Conservation (phyloP, 30 jellyfish, hydroid and myxozoan genomes). For the Mastigias papua region DNA sequence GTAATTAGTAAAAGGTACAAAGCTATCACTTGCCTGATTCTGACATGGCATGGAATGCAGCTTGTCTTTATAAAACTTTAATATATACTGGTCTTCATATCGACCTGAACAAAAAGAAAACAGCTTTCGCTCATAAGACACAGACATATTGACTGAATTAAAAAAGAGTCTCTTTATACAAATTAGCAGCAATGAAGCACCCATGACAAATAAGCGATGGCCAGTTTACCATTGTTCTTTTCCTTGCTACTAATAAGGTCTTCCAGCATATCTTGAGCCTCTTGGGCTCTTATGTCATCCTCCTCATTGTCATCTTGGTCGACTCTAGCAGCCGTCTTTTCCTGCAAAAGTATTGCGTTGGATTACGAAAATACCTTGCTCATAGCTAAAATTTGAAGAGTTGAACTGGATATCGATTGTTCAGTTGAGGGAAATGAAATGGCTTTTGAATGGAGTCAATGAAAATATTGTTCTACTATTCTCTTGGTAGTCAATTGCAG, state of each 20-base stretch:
- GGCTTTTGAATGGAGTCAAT: too few species aligned
- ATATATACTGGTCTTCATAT: constrained; percentile 85
- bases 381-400: too few species aligned
- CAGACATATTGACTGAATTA: neutral
- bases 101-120: constrained; percentile 74
- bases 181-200: neutral
- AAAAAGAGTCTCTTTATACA: neutral
- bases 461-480: too few species aligned
- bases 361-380: neutral
- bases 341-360: constrained; percentile 43
- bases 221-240: constrained; percentile 76
- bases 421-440: too few species aligned
- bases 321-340: constrained; percentile 85
- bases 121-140: neutral
- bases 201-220: neutral
- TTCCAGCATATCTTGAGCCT: constrained; percentile 79
- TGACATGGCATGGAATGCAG: constrained; percentile 98
- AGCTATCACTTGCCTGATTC: constrained; percentile 78
- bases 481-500: too few species aligned
- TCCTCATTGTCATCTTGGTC: constrained; percentile 92
- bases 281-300: constrained; percentile 93
- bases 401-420: too few species aligned
- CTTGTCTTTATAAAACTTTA: constrained; percentile 88
- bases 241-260: constrained; percentile 80
- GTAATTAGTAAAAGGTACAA: too few species aligned